These are phyloP conservation scores for Mus spretus DNA, from an alignment of 2,797 vertebrate genomes.

Conservation along the genomic window DNA sequence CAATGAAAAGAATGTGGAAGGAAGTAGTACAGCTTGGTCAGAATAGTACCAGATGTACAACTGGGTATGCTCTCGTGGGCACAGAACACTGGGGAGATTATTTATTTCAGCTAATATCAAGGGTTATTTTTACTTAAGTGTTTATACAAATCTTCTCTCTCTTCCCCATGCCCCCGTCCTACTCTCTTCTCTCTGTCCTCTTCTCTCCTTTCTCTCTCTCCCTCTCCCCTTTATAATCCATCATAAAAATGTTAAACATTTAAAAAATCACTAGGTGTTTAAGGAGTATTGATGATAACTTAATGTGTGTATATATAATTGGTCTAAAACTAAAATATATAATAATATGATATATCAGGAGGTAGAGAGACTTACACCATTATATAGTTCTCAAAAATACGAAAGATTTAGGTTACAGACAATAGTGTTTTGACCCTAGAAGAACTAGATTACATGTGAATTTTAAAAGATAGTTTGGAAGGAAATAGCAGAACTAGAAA, in stretches of 20 bases:
- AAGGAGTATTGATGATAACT: constrained; percentile 21
- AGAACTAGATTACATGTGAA: constrained; percentile 9
- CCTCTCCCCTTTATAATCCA: background rate
- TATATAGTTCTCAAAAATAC: constrained; percentile 1
- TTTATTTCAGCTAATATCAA: background rate
- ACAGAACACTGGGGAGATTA: constrained; percentile 33
- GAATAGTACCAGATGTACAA: constrained; percentile 66
- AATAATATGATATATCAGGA: background rate
- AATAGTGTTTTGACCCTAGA: background rate
- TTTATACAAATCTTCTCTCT: background rate
- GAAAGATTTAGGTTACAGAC: background rate
- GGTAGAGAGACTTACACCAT: background rate
- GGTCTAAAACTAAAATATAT: background rate
- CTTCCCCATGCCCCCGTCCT: background rate
- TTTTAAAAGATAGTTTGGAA: background rate
- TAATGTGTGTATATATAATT: background rate
- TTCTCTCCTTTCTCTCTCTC: background rate
- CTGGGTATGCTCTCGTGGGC: background rate
- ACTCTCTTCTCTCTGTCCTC: background rate
- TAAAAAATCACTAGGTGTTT: constrained; percentile 9
- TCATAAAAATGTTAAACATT: background rate
- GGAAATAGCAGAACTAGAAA: background rate
- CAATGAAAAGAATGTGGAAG: constrained; percentile 63
- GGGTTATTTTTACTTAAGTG: background rate
- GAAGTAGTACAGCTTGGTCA: constrained; percentile 63